A percentile compares a stretch with the other conserved stretches of the same genome.
Conservation (phyloP, 1,140 invertebrate species). For the Hyles vespertilio region DNA sequence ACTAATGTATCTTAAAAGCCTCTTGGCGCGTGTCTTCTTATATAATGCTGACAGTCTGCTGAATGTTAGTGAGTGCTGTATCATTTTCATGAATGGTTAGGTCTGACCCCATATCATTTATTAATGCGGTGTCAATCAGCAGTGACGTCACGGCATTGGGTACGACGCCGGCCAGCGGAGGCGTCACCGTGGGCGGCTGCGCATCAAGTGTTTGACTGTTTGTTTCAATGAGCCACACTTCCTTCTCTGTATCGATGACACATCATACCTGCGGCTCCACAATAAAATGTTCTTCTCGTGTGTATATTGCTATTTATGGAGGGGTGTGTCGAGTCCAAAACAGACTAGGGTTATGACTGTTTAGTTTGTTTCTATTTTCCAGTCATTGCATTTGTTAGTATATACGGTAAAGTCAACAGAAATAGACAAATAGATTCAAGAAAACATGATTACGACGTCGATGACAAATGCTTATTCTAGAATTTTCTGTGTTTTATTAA, state of each 20-base stretch:
- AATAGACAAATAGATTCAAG: no score
- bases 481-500: no score
- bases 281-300: conserved; percentile 26
- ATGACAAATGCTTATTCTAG: no score
- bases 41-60: no score
- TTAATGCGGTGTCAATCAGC: conserved; percentile 31
- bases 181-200: conserved; percentile 53
- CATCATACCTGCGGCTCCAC: conserved; percentile 38
- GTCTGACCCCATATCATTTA: conserved; percentile 1
- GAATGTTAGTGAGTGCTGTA: no score
- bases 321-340: conserved; percentile 20
- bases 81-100: no score
- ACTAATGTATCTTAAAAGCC: no score
- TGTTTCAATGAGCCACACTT: conserved; percentile 30
- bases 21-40: no score
- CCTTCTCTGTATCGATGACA: conserved; percentile 42
- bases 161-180: conserved; percentile 27
- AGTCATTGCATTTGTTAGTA: no score
- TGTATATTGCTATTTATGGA: conserved; percentile 62
- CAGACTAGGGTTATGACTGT: conserved; percentile 28
- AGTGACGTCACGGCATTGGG: conserved; percentile 22
- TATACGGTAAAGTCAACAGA: no score
- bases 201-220: conserved; percentile 44
- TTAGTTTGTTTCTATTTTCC: neutral
- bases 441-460: no score